Base-by-base conservation (phyloP, 2,888 invertebrate genomes). In the Phania funesta region DNA sequence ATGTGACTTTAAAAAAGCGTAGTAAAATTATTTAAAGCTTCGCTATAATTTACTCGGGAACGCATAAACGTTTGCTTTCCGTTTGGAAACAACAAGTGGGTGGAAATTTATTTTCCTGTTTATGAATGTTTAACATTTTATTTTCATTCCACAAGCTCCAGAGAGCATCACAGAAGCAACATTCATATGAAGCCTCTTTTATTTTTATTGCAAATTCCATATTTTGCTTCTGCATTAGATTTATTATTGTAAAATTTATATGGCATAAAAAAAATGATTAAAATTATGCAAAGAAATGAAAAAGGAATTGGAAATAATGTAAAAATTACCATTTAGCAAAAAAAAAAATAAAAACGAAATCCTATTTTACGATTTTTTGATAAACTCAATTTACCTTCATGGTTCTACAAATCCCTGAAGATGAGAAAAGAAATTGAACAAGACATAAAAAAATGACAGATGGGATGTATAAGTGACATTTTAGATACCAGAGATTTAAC, bases 221-320 rank as follows among this genome's bases (percentile, higher is more conserved):
- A 9, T 24, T 26, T 18, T 44, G 50, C 50, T 26, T 41, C 41
- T 50, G 26, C 60, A 38, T 73, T 54, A 67, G 62, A 78, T 78
- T 74, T 68, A 73, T 78, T 73, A 67, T 74, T 80, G 71, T 60
- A 22, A 46, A 52, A 29, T 54, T 76, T 71, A 67, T 76, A 41
- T 26, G 22, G 48, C 60, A 65, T 65, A 76, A 65, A 67, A 67
- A n/a, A 65, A 62, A 76, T 67, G 46, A 60, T 76, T 80, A 60
- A 71, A 76, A 80, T 75, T 80, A 75, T 65, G 22, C 50, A 52
- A 46, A 76, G 11, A 80, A 71, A 46, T 50, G 52, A 80, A 76
- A 71, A 35, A n/a, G 38, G 68, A 74, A 58, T 67, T 67, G 58
- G 65, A 71, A 50, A 71, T 50, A 71, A 58, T 41, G 35, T 35